Conservation (phyloP, 1,140 invertebrate species). For the Antheraea pernyi region DNA sequence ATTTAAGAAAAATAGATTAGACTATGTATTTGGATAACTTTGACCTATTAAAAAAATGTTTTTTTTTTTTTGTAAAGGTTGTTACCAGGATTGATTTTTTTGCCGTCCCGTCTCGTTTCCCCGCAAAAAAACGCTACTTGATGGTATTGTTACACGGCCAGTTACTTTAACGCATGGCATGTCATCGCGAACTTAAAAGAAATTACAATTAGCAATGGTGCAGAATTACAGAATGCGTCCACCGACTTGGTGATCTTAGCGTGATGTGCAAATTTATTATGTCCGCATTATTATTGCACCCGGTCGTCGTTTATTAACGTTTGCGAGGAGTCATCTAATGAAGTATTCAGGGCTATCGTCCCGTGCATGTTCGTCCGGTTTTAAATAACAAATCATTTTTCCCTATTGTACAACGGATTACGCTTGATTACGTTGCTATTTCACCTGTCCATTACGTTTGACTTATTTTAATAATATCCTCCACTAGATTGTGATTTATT, state of each 20-base stretch:
- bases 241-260: not conserved
- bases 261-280: slow-evolving; percentile 38
- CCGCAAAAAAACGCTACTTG: too few relatives aligned
- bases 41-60: too few relatives aligned
- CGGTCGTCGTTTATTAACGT: slow-evolving; percentile 48
- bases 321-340: slow-evolving; percentile 69
- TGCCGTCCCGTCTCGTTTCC: too few relatives aligned
- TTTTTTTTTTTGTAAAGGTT: too few relatives aligned
- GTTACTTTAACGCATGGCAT: not conserved
- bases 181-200: not conserved
- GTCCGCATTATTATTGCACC: slow-evolving; percentile 35
- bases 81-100: too few relatives aligned
- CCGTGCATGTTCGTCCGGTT: slow-evolving; percentile 35
- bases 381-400: slow-evolving; percentile 43
- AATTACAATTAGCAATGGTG: slow-evolving; percentile 11
- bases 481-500: slow-evolving; percentile 30
- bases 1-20: too few relatives aligned
- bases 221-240: not conserved
- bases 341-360: slow-evolving; percentile 57
- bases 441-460: slow-evolving; percentile 24
- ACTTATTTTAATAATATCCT: slow-evolving; percentile 32
- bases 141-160: not conserved
- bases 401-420: slow-evolving; percentile 46
- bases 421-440: slow-evolving; percentile 43
- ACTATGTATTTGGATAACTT: too few relatives aligned